Conservation (phyloP, 2,113 vertebrate species). For the Mustela nigripes region DNA sequence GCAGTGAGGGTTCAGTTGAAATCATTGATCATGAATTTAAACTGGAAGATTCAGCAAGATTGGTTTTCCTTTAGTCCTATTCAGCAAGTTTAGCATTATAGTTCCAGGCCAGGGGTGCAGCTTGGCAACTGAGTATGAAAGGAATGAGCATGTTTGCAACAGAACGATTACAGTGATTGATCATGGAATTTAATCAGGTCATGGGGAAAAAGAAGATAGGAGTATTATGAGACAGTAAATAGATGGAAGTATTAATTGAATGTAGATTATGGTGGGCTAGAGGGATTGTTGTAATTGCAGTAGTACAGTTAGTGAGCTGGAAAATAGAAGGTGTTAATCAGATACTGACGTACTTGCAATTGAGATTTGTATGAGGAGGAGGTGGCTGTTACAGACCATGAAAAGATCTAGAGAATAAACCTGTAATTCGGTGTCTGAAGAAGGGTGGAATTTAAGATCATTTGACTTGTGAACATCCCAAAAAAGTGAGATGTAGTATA, state of each 20-base stretch:
- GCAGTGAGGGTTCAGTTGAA: neutral
- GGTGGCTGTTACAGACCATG: neutral
- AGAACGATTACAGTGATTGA: neutral
- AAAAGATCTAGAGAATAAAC: neutral
- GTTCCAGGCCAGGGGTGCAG: neutral
- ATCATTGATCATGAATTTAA: neutral
- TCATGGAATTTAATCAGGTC: neutral
- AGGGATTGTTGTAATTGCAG: neutral
- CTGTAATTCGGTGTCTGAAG: neutral
- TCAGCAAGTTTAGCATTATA: neutral
- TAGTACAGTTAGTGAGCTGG: neutral
- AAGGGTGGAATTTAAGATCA: neutral
- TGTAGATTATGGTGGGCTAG: neutral
- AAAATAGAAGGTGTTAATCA: constrained; percentile 3
- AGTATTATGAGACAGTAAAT: neutral
- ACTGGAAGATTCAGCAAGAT: neutral
- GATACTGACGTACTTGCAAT: neutral
- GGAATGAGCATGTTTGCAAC: neutral
- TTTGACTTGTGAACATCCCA: neutral
- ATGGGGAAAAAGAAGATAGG: too few species aligned
- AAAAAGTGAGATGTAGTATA: neutral
- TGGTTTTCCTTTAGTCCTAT: neutral
- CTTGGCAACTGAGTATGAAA: neutral
- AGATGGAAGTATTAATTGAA: neutral
- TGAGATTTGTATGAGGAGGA: neutral